A percentile compares a stretch with the other conserved stretches of the same genome.
phyloP scores from a whole-genome alignment of 2,797 vertebrate genomes.

The Channallabes apus region DNA sequence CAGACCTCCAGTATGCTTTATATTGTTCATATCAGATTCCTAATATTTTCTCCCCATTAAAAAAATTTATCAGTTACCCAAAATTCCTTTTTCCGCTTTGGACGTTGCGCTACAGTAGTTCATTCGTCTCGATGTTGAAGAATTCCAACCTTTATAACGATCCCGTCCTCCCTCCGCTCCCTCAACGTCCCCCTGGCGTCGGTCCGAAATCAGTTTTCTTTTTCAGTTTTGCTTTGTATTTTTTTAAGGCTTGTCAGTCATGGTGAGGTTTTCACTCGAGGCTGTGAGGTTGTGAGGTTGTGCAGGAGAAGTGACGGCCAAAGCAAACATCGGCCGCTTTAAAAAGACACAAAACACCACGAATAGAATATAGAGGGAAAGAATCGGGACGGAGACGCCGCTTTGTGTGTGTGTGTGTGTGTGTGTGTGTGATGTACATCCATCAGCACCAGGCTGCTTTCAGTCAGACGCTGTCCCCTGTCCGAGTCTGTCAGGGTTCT shows the following conservation, averaged over 20 bases:
- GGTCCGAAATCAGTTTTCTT: background rate
- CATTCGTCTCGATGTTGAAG: background rate
- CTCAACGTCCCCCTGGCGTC: background rate
- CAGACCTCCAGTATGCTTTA: background rate
- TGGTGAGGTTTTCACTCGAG: background rate
- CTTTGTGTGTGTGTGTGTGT: background rate
- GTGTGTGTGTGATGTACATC: background rate
- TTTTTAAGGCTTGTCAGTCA: background rate
- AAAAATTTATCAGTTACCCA: background rate
- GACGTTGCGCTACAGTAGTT: background rate
- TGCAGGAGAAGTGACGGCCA: background rate
- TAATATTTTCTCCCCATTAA: background rate
- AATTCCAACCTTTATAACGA: background rate
- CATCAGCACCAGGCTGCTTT: background rate
- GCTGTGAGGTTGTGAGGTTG: background rate
- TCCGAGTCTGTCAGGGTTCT: constrained; percentile 17
- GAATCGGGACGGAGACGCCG: background rate
- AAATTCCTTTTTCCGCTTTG: background rate
- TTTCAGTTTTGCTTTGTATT: background rate
- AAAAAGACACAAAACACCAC: background rate
- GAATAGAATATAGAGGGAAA: background rate
- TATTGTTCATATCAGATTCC: background rate
- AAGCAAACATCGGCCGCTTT: background rate
- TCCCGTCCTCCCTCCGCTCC: background rate
- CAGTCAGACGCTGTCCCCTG: background rate